These are phyloP conservation scores for Pygoscelis adeliae DNA, from an alignment of 2,113 vertebrate genomes.

Conservation along the genomic window DNA sequence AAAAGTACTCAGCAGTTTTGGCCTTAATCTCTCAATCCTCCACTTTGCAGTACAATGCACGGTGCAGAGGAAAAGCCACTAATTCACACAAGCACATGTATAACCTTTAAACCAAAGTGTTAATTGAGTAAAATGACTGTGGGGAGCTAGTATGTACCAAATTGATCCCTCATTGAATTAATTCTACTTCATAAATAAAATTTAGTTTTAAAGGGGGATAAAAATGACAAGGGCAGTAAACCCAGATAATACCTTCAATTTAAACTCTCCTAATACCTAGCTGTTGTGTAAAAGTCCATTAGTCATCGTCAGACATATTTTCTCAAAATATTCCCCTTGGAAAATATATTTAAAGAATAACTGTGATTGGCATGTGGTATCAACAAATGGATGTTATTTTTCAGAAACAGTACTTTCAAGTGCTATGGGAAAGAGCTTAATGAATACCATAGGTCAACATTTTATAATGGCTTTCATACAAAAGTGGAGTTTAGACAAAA, in stretches of 20 bases:
- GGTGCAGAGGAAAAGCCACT: not conserved
- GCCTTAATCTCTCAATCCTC: not conserved
- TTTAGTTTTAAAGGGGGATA: not conserved
- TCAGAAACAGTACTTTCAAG: not conserved
- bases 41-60: not conserved
- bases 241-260: conserved; percentile 13
- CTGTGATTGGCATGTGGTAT: not conserved
- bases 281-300: conserved; percentile 17
- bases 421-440: not conserved
- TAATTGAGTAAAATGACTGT: conserved; percentile 20
- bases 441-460: not conserved
- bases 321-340: not conserved
- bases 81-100: not conserved
- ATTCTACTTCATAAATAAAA: conserved; percentile 23
- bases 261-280: conserved; percentile 14
- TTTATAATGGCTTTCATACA: not conserved
- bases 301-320: not conserved
- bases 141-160: not conserved
- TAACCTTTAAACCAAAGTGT: not conserved
- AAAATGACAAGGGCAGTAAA: conserved; percentile 49
- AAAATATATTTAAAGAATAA: conserved; percentile 23
- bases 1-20: not conserved
- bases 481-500: not conserved
- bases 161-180: conserved; percentile 15
- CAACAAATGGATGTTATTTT: not conserved